These are phyloP conservation scores for Xiphias gladius DNA, from an alignment of 2,113 vertebrate genomes.

Conservation along the genomic window DNA sequence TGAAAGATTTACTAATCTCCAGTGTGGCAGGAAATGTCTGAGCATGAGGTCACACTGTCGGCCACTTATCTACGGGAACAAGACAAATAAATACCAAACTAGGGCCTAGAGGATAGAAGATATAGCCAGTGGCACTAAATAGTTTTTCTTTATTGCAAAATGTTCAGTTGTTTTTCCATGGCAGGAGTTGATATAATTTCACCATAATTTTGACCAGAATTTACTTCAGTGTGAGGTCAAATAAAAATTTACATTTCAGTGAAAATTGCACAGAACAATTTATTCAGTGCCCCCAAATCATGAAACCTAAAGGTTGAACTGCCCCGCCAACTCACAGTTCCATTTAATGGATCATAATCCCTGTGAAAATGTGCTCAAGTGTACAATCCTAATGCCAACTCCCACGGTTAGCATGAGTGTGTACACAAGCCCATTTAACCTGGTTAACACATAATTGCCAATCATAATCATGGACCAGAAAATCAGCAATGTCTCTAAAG, in stretches of 20 bases:
- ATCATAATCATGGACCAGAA: conserved; percentile 45
- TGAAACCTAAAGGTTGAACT: conserved; percentile 11
- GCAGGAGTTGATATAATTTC: background rate
- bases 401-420: conserved; percentile 6
- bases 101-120: background rate
- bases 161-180: background rate
- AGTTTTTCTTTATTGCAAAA: background rate
- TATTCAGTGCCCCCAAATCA: background rate
- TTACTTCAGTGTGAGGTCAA: background rate
- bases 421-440: conserved; percentile 48
- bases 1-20: conserved; percentile 18
- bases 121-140: background rate
- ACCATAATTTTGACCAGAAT: background rate
- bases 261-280: background rate
- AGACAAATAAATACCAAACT: conserved; percentile 9
- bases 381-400: conserved; percentile 8
- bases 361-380: conserved; percentile 14
- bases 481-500: conserved; percentile 48
- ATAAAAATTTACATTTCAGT: background rate
- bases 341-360: conserved; percentile 20
- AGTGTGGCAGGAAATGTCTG: conserved; percentile 17
- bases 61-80: background rate
- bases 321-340: conserved; percentile 11
- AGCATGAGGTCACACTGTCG: conserved; percentile 22
- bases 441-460: conserved; percentile 55